Percentiles rank a stretch among this genome's conserved stretches.
Evolutionary conservation across 1,140 invertebrate species (phyloP).

Genomic region (Trichonephila clavata): DNA sequence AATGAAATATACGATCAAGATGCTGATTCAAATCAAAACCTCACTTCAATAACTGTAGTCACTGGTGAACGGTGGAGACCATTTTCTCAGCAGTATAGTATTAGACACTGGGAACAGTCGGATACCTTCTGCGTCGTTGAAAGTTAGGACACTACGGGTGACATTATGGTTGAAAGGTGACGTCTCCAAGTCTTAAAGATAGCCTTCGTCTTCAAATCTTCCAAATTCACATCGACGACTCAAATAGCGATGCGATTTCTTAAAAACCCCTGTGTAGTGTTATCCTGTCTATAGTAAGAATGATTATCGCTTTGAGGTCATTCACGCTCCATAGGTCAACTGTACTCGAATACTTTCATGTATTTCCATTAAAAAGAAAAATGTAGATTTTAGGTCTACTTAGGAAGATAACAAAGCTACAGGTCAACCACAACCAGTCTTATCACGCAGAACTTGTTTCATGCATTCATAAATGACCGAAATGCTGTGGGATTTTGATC

Average conservation of each 20-base stretch:
- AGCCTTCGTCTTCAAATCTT: not conserved
- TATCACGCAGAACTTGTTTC: not conserved
- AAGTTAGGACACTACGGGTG: too few relatives aligned
- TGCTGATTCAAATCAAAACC: too few relatives aligned
- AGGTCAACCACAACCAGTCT: not conserved
- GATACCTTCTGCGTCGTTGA: too few relatives aligned
- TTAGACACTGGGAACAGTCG: too few relatives aligned
- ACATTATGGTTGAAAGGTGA: too few relatives aligned
- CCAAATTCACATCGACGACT: not conserved
- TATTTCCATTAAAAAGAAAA: not conserved
- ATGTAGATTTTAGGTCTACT: too few relatives aligned
- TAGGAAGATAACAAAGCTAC: not conserved
- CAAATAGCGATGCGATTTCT: not conserved
- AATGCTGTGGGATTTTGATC: too few relatives aligned
- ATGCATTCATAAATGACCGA: not conserved
- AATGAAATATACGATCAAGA: too few relatives aligned
- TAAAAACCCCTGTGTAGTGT: not conserved
- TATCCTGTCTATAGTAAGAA: not conserved
- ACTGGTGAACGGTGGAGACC: too few relatives aligned
- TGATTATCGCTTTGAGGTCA: not conserved
- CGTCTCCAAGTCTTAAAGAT: not conserved
- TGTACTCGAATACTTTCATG: not conserved
- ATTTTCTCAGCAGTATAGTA: too few relatives aligned
- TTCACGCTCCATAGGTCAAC: not conserved
- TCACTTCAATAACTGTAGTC: too few relatives aligned